These are phyloP conservation scores for Theretra japonica DNA, from an alignment of 2,888 invertebrate species.

Conservation along the genomic window DNA sequence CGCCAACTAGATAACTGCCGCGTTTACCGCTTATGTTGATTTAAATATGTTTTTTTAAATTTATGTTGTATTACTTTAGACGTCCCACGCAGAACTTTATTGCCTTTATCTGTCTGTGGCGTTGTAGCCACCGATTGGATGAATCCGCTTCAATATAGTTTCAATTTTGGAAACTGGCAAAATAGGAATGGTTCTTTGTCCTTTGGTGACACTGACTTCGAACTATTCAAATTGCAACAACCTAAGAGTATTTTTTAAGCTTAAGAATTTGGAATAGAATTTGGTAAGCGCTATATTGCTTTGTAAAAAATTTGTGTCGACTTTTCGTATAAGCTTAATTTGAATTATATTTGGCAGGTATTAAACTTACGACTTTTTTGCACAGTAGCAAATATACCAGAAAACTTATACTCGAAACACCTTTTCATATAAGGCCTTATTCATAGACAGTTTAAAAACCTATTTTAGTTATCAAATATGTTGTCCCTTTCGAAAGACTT, in stretches of 20 bases:
- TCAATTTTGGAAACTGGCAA: not conserved
- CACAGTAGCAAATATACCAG: not conserved
- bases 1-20: conserved; percentile 56
- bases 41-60: conserved; percentile 1
- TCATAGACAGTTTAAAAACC: no score
- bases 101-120: not conserved
- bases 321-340: no score
- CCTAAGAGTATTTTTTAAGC: no score
- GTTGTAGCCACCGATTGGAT: not conserved
- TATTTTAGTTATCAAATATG: no score
- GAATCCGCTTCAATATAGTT: not conserved
- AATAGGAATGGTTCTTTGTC: not conserved
- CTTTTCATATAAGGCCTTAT: no score
- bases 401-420: not conserved
- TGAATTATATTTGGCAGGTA: no score
- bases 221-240: no score
- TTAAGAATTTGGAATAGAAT: no score
- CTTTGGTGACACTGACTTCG: not conserved
- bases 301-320: no score
- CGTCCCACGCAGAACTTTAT: not conserved
- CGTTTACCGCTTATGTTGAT: conserved; percentile 11
- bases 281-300: no score
- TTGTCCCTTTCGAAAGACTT: no score
- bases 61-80: not conserved
- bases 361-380: no score